Percentiles rank a stretch among this genome's conserved stretches.
Conservation (phyloP, 2,797 vertebrate genomes). For the Bufotes viridis region DNA sequence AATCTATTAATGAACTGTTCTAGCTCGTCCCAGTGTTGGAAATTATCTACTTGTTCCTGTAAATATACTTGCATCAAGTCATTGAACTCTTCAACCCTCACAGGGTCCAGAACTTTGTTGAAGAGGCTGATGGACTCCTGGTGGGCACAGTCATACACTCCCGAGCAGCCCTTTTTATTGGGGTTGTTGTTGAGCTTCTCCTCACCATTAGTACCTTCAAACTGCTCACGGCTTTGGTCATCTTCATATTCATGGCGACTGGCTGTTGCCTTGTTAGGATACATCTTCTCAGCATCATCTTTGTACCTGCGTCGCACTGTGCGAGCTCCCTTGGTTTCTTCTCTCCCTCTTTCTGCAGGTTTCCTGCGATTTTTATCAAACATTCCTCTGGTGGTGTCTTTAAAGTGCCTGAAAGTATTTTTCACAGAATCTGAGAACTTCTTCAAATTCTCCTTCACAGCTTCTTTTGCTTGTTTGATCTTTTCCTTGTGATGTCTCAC, state of each 20-base stretch:
- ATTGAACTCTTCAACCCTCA: constrained; percentile 88
- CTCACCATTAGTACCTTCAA: constrained; percentile 61
- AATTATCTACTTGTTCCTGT: constrained; percentile 86
- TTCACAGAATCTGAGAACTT: constrained; percentile 97
- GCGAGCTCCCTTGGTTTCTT: constrained; percentile 73
- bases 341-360: constrained; percentile 66
- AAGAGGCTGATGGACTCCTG: constrained; percentile 87
- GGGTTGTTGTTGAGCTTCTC: constrained; percentile 63
- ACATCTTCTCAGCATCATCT: constrained; percentile 47
- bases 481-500: constrained; percentile 98
- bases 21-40: constrained; percentile 92
- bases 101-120: constrained; percentile 84
- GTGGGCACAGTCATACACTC: constrained; percentile 86
- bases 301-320: constrained; percentile 69
- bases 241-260: constrained; percentile 62
- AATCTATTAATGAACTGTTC: constrained; percentile 87
- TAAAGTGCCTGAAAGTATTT: constrained; percentile 92
- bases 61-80: constrained; percentile 88
- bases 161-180: constrained; percentile 79
- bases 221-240: constrained; percentile 64
- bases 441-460: constrained; percentile 94
- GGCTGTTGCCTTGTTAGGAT: constrained; percentile 69
- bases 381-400: constrained; percentile 86
- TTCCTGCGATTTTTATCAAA: constrained; percentile 83
- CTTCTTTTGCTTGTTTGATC: constrained; percentile 96